A percentile compares a stretch with the other conserved stretches of the same genome.
These are phyloP conservation scores for Thera obeliscata DNA, from an alignment of 2,888 invertebrate genomes.

Conservation along the genomic window DNA sequence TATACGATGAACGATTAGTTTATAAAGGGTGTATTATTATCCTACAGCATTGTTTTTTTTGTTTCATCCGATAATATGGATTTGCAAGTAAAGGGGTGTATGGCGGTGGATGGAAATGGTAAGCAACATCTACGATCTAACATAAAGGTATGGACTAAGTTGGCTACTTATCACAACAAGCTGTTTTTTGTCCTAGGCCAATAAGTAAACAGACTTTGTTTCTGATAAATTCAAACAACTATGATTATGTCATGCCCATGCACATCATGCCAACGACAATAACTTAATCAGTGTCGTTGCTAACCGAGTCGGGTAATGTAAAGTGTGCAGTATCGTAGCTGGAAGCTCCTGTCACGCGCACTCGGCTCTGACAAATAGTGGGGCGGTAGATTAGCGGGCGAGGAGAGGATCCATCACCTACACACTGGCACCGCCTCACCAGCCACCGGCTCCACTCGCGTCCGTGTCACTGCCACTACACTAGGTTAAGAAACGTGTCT, in stretches of 20 bases:
- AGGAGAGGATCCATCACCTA: conserved; percentile 51
- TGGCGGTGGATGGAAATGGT: background rate
- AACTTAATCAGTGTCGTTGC: conserved; percentile 26
- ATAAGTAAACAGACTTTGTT: background rate
- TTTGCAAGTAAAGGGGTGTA: too few species aligned
- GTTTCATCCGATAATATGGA: too few species aligned
- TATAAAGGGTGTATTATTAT: too few species aligned
- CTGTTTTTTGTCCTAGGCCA: background rate
- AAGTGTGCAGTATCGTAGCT: conserved; percentile 40
- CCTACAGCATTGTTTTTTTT: too few species aligned
- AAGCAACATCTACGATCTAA: background rate
- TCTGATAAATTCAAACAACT: conserved; percentile 6
- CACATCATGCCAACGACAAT: conserved; percentile 18
- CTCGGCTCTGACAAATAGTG: conserved; percentile 52
- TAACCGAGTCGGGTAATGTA: conserved; percentile 28
- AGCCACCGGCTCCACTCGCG: conserved; percentile 44
- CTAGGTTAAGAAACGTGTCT: conserved; percentile 71
- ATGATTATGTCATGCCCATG: conserved; percentile 20
- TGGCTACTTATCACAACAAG: background rate
- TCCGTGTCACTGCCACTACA: conserved; percentile 44
- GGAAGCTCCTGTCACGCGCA: conserved; percentile 51
- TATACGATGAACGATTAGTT: background rate
- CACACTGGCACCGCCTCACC: conserved; percentile 37
- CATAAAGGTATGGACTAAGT: background rate
- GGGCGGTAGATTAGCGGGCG: conserved; percentile 39